Evolutionary conservation across 2,888 invertebrate genomes (phyloP).

Genomic region (Aquatica leii): DNA sequence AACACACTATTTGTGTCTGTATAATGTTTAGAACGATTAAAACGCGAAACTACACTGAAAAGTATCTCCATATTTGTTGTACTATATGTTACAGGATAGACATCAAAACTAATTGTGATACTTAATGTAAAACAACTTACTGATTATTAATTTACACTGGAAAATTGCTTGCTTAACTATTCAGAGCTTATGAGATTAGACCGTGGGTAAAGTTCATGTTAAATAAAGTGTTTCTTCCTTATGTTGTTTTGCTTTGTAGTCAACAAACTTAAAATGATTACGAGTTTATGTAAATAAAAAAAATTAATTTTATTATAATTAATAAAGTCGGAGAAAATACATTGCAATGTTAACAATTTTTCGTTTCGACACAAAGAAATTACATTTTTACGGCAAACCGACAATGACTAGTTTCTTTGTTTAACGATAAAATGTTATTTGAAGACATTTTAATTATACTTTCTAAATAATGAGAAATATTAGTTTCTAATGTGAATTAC

Average conservation of each 20-base stretch:
- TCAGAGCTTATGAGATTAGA: constrained; percentile 20
- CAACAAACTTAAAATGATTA: constrained; percentile 9
- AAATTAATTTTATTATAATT: too few relatives aligned
- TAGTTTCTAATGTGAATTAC: too few relatives aligned
- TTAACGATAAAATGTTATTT: too few relatives aligned
- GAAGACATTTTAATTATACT: too few relatives aligned
- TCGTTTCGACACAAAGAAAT: too few relatives aligned
- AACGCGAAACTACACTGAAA: neutral
- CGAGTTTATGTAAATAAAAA: constrained; percentile 10
- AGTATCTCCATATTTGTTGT: constrained; percentile 9
- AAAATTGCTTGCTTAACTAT: constrained; percentile 18
- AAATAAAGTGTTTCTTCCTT: neutral
- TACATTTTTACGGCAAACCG: too few relatives aligned
- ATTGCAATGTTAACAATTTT: too few relatives aligned
- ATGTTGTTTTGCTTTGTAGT: constrained; percentile 12
- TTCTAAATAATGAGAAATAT: too few relatives aligned
- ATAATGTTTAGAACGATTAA: constrained; percentile 1
- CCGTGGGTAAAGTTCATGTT: constrained; percentile 19
- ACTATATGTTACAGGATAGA: neutral
- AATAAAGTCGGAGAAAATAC: too few relatives aligned
- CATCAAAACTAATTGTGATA: neutral
- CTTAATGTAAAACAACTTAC: neutral
- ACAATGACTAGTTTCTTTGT: too few relatives aligned
- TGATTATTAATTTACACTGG: constrained; percentile 2
- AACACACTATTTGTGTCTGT: constrained; percentile 7